Evolutionary conservation across 2,888 invertebrate species (phyloP).

Genomic region (Euspilapteryx auroguttella): DNA sequence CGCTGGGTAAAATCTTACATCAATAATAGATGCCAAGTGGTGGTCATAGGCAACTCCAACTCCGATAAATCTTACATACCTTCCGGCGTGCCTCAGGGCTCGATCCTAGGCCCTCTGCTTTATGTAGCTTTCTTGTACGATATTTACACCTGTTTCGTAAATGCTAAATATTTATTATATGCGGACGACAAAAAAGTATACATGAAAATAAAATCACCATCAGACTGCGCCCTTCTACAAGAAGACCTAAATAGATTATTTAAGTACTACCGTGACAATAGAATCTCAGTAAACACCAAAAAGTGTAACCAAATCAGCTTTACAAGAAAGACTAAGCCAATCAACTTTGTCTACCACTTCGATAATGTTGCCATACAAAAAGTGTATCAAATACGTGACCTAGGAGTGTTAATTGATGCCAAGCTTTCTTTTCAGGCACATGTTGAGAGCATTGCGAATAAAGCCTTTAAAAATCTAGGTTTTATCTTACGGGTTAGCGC

Average conservation of each 20-base stretch:
- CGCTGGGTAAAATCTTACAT: neutral
- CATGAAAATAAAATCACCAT: neutral
- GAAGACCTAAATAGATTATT: neutral
- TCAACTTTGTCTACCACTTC: neutral
- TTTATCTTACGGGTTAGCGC: neutral
- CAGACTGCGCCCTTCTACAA: neutral
- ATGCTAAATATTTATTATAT: neutral
- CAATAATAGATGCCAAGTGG: neutral
- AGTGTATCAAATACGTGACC: neutral
- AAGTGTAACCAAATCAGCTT: neutral
- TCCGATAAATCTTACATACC: neutral
- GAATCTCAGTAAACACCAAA: neutral
- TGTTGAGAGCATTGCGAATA: neutral
- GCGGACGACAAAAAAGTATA: neutral
- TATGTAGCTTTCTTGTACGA: neutral
- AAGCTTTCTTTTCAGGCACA: neutral
- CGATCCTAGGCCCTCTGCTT: neutral
- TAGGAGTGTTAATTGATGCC: neutral
- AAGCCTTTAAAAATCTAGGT: neutral
- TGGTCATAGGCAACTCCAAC: neutral
- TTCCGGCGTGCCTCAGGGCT: constrained; percentile 2
- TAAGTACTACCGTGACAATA: neutral
- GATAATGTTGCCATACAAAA: neutral
- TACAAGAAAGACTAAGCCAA: neutral
- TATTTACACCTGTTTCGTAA: neutral